Evolutionary conservation across 2,888 invertebrate species (phyloP).

Genomic region (Amphiduros pacificus): DNA sequence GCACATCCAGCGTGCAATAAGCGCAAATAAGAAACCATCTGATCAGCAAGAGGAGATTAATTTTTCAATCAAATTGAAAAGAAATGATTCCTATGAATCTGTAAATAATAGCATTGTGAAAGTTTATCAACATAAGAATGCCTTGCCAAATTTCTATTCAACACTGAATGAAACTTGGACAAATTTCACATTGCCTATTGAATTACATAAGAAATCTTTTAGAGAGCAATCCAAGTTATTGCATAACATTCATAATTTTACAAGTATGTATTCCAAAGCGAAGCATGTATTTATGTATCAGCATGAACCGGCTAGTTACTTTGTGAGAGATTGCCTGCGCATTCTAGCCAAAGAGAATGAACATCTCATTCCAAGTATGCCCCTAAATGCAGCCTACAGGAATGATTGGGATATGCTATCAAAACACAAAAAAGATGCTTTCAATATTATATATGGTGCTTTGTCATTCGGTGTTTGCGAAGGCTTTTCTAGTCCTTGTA

Average conservation of each 20-base stretch:
- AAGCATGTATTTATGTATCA: conserved; percentile 14
- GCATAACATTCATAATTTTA: too few relatives aligned
- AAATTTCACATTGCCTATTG: background rate
- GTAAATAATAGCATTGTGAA: background rate
- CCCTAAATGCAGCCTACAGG: conserved; percentile 10
- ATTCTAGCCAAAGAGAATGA: background rate
- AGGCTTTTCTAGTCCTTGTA: background rate
- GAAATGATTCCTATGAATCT: too few relatives aligned
- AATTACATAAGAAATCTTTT: background rate
- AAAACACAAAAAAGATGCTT: too few relatives aligned
- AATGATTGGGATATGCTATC: too few relatives aligned
- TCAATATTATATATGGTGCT: conserved; percentile 1
- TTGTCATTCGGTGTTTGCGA: conserved; percentile 20
- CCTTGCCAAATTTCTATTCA: conserved; percentile 9
- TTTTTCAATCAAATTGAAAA: too few relatives aligned
- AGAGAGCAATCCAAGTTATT: too few relatives aligned
- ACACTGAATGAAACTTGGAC: background rate
- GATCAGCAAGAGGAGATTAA: too few relatives aligned
- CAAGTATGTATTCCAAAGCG: background rate
- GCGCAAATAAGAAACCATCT: too few relatives aligned
- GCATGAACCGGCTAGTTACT: conserved; percentile 12
- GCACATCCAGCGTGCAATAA: too few relatives aligned
- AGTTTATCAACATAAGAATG: conserved; percentile 6
- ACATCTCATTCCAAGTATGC: background rate
- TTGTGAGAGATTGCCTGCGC: conserved; percentile 11